phyloP scores from a whole-genome alignment of 1,140 invertebrate genomes.

The Carcinoscorpius rotundicauda region DNA sequence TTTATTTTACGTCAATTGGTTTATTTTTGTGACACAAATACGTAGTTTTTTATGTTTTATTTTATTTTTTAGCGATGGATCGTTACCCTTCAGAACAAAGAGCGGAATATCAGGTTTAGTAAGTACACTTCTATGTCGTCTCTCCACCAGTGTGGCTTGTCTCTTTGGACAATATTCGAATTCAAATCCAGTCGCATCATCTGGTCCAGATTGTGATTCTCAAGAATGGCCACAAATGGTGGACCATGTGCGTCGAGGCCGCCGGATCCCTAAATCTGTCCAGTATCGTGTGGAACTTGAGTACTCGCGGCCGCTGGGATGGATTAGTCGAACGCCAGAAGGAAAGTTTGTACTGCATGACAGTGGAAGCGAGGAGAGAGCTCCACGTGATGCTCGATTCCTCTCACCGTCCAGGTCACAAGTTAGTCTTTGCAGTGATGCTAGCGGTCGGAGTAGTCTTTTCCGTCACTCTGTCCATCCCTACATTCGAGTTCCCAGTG shows the following conservation, averaged over 20 bases:
- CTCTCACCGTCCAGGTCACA: slow-evolving; percentile 58
- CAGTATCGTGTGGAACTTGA: slow-evolving; percentile 28
- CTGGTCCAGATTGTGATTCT: no score
- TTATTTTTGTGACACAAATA: no score
- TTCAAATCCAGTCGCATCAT: no score
- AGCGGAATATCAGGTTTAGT: no score
- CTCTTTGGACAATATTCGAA: no score
- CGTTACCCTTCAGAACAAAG: no score
- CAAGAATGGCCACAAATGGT: no score
- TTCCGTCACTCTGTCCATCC: slow-evolving; percentile 16
- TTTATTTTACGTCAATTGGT: no score
- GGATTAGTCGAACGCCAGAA: slow-evolving; percentile 55
- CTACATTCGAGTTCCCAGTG: slow-evolving; percentile 33
- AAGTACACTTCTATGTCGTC: no score
- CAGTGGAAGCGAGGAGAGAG: slow-evolving; percentile 30
- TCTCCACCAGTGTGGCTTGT: no score
- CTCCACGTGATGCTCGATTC: slow-evolving; percentile 31
- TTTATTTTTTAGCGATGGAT: no score
- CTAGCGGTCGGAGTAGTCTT: slow-evolving; percentile 44
- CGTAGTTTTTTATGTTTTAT: no score
- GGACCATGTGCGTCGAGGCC: background rate
- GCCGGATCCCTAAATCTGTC: slow-evolving; percentile 16
- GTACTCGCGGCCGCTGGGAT: slow-evolving; percentile 37
- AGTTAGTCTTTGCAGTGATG: slow-evolving; percentile 57
- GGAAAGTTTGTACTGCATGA: slow-evolving; percentile 51